Evolutionary conservation across 1,140 invertebrate genomes (phyloP), one percentile per base, ranked within the genome.

Genomic region (Trichonephila clavipes): DNA sequence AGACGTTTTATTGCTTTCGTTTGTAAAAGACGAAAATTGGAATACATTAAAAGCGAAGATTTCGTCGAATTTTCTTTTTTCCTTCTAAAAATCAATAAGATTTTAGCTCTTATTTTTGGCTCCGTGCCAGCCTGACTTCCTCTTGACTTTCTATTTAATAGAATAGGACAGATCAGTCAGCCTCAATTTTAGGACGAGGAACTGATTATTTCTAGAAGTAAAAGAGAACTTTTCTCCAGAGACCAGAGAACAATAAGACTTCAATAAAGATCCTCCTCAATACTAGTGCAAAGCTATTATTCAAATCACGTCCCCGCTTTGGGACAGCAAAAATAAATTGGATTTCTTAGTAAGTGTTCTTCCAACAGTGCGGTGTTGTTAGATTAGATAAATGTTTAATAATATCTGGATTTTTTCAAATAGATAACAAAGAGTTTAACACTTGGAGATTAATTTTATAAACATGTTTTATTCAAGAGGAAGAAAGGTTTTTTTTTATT

Each of bases 1-100:
- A 24, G 28, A 16, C 28, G 14, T 62, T 92, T 85, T 92, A 92
- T 51, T 85, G 90, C 61, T 92, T 92, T 85, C 90, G 40, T 85
- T 92, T 69, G 58, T 19, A 62, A 85, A 92, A 92, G 59, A 92
- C 77, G 77, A 90, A 86, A 89, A 89, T 90, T 81, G 28, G 72
- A 90, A 92, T 77, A 87, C 62, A 92, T 87, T 92, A 87, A 92
- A 92, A 69, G 62, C 28, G 83, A 87, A 77, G 64, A 92, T 92
- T 51, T 92, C 66, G 64, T 87, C 51, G 8, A 40, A 10, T 87
- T 59, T 85, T 81, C 81, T 85, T 66, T 86, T 72, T 72, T 40
- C 62, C 2, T n/a, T 14, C 83, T 24, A 77, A 92, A 91, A 92
- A 92, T 92, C 91, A 66, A 92, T 92, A 72, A 28, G 82, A 77